These are phyloP conservation scores for Egretta garzetta DNA, from an alignment of 2,113 vertebrate species.

Conservation along the genomic window DNA sequence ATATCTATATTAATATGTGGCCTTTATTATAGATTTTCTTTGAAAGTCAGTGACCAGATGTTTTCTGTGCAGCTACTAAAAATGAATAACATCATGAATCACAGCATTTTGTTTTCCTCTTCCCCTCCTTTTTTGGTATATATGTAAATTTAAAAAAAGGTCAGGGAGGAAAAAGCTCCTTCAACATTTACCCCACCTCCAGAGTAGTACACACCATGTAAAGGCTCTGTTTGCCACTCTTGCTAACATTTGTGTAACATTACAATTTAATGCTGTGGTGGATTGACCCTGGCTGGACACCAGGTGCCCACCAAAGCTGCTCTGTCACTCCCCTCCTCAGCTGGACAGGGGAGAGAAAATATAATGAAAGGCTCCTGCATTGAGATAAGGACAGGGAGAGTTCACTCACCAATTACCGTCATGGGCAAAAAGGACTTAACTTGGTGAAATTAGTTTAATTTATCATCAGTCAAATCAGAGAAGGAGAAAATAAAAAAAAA, in stretches of 20 bases:
- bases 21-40: neutral
- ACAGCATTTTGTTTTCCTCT: neutral
- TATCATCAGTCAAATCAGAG: too few relatives aligned
- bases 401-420: too few relatives aligned
- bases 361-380: too few relatives aligned
- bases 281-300: too few relatives aligned
- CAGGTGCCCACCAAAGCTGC: too few relatives aligned
- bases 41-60: neutral
- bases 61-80: neutral
- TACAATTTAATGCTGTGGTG: neutral
- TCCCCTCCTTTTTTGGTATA: neutral
- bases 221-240: neutral
- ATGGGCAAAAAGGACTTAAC: too few relatives aligned
- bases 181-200: neutral
- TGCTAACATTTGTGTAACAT: neutral
- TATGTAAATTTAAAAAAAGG: neutral
- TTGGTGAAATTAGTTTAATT: too few relatives aligned
- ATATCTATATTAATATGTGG: neutral
- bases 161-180: neutral
- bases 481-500: too few relatives aligned
- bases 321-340: too few relatives aligned
- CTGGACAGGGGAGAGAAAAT: too few relatives aligned
- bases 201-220: neutral
- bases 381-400: too few relatives aligned
- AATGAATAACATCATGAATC: neutral